A percentile compares a stretch with the other conserved stretches of the same genome.
phyloP scores from a whole-genome alignment of 2,113 vertebrate species.

The Cairina moschata region DNA sequence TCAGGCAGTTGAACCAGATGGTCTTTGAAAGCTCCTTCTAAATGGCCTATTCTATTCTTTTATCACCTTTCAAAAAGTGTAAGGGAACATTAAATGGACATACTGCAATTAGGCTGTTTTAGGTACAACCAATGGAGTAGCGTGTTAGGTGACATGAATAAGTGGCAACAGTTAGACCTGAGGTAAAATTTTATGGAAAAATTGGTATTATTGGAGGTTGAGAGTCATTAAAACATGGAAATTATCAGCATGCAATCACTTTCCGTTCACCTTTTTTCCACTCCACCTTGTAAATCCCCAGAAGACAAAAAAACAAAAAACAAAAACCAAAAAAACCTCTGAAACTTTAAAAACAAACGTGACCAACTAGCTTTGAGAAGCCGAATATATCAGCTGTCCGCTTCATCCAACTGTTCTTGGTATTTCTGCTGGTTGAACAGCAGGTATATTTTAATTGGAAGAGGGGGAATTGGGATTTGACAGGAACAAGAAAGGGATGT shows the following conservation, averaged over 20 bases:
- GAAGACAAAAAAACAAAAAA: background rate
- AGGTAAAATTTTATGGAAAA: background rate
- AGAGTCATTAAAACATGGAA: background rate
- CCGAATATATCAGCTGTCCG: background rate
- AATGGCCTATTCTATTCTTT: background rate
- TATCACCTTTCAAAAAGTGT: background rate
- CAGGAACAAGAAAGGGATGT: conserved; percentile 14
- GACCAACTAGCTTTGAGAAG: background rate
- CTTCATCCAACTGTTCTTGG: background rate
- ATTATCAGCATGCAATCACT: background rate
- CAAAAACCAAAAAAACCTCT: background rate
- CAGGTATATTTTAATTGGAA: background rate
- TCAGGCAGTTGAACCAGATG: too few relatives aligned
- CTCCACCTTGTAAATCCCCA: background rate
- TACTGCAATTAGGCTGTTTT: background rate
- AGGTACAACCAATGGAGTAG: background rate
- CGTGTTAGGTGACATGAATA: background rate
- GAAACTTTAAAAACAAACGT: background rate
- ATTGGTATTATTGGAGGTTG: background rate
- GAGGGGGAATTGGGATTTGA: background rate
- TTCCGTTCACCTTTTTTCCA: background rate
- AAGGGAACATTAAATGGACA: background rate
- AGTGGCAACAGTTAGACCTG: background rate
- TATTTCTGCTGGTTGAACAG: background rate
- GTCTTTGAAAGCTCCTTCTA: too few relatives aligned